These are phyloP conservation scores for Aplidium turbinatum DNA, from an alignment of 23 tunicate species.

Conservation along the genomic window DNA sequence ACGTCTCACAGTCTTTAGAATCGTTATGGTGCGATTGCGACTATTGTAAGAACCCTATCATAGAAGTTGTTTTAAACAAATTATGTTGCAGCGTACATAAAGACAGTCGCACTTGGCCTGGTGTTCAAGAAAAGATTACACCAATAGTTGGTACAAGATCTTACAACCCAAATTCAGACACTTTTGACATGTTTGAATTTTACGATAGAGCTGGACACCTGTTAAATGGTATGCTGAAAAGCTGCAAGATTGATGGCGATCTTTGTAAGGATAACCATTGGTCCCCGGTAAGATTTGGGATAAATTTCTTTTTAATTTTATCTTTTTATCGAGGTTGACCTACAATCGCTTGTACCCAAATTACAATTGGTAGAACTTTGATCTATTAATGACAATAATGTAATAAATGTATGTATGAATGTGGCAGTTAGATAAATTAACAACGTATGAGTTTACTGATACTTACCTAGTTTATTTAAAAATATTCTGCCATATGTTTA, in stretches of 20 bases:
- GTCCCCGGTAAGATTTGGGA: conserved; percentile 40
- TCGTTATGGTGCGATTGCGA: no score
- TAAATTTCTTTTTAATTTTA: neutral
- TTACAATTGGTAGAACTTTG: no score
- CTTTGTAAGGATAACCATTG: conserved; percentile 20
- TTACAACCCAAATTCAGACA: conserved; percentile 16
- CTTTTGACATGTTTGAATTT: conserved; percentile 80
- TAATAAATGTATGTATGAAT: no score
- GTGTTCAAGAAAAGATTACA: conserved; percentile 25
- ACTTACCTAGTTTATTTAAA: no score
- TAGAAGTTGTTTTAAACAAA: no score
- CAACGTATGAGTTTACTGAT: no score
- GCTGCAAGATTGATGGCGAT: conserved; percentile 57
- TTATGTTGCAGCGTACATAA: conserved; percentile 38
- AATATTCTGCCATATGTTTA: no score
- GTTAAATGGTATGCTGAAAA: conserved; percentile 37
- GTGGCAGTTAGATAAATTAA: no score
- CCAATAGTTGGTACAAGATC: conserved; percentile 35
- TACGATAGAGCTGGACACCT: conserved; percentile 77
- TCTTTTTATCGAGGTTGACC: neutral
- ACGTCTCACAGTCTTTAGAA: no score
- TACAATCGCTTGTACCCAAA: no score
- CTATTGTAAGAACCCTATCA: no score
- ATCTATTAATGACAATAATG: no score
- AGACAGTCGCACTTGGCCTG: conserved; percentile 62